A percentile compares a stretch with the other conserved stretches of the same genome.
phyloP scores from a whole-genome alignment of 2,113 vertebrate species.

The Bombycilla garrulus region DNA sequence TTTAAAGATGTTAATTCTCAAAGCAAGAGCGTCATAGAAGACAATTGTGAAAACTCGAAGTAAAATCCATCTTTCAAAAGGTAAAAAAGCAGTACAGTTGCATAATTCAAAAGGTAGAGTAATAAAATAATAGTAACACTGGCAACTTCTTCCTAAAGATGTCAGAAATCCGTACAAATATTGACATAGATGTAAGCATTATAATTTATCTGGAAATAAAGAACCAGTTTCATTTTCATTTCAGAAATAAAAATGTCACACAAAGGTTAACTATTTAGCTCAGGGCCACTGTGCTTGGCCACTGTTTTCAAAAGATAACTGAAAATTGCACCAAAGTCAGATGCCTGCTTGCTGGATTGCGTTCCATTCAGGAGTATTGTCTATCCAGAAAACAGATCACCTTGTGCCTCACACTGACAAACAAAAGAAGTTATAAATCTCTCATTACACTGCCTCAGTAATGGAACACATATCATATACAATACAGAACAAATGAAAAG shows the following conservation, averaged over 20 bases:
- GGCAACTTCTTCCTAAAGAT: background rate
- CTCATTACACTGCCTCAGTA: background rate
- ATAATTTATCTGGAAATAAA: background rate
- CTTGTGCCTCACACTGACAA: background rate
- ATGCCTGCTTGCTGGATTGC: background rate
- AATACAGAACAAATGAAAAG: background rate
- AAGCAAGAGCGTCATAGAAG: background rate
- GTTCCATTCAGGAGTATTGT: background rate
- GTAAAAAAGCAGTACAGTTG: constrained; percentile 5
- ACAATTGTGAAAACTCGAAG: background rate
- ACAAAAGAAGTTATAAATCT: constrained; percentile 4
- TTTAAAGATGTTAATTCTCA: background rate
- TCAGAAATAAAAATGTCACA: background rate
- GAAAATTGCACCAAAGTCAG: background rate
- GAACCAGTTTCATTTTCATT: background rate
- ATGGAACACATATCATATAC: background rate
- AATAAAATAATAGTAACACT: constrained; percentile 1
- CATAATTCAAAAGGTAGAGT: constrained; percentile 6
- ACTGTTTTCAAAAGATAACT: background rate
- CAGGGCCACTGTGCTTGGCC: background rate
- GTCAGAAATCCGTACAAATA: background rate
- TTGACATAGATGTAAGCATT: background rate
- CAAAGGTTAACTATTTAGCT: background rate
- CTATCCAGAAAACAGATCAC: background rate
- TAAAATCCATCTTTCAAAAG: constrained; percentile 27